Evolutionary conservation across 2,888 invertebrate genomes (phyloP).

Genomic region (Venusia cambrica): DNA sequence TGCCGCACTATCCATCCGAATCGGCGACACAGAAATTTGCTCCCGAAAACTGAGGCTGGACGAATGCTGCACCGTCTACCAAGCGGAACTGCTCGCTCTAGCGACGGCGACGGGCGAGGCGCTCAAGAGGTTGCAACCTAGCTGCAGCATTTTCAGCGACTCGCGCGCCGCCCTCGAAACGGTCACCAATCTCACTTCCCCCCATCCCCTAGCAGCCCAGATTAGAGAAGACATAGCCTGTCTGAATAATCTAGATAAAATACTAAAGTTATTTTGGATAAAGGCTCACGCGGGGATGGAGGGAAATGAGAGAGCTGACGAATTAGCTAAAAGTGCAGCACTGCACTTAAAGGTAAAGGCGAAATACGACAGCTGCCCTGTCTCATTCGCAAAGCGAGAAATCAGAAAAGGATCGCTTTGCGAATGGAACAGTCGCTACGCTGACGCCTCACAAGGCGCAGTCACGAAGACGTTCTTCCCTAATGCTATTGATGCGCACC

Average conservation of each 20-base stretch:
- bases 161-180: no score
- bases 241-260: not conserved
- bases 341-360: not conserved
- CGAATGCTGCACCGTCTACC: no score
- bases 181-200: no score
- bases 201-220: constrained; percentile 18
- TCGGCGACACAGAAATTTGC: no score
- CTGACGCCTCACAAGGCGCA: not conserved
- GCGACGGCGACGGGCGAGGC: no score
- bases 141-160: no score
- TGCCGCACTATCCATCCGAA: no score
- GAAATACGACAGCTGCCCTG: constrained; percentile 7
- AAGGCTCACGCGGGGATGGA: constrained; percentile 24
- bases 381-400: constrained; percentile 20
- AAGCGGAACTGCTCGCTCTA: no score
- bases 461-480: constrained; percentile 24
- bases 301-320: constrained; percentile 25
- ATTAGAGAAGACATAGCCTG: not conserved
- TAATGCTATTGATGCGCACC: constrained; percentile 4
- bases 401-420: no score
- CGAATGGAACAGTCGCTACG: no score
- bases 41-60: no score
- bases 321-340: constrained; percentile 19
- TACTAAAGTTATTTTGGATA: constrained; percentile 16
- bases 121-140: no score